Base-by-base conservation (phyloP, 2,113 vertebrate genomes). In the Perca fluviatilis region DNA sequence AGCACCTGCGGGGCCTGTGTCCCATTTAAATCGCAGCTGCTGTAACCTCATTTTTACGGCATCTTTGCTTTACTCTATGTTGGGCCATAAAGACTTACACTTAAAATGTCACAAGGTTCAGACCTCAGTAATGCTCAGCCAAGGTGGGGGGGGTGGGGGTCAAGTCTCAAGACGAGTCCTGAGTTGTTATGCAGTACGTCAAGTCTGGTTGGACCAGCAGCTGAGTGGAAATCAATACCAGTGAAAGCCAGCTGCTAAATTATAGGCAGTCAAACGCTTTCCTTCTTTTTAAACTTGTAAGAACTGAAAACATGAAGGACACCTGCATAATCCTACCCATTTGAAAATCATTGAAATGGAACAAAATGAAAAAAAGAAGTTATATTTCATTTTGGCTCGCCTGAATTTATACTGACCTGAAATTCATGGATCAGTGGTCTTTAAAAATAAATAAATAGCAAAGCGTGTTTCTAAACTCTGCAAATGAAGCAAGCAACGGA, bases 361-460 rank as follows among this genome's bases (percentile, higher is more conserved):
- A 82, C 65, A 30, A 86, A 79, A 72, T 67, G 83, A 69, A 54
- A 65, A 70, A n/a, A 27, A 27, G 27, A 83, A 82, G 83, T 64
- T 40, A 33, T 27, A 58, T 85, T 84, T 77, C 70, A 73, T 46
- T 83, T 81, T 56, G 21, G 56, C 51, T n/a, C 18, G 56, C 21
- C 53, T 68, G 30, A 27, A 33, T 54, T 43, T 40, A 60, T 33
- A 9, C 69, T 8, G 5, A 36, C 30, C 58, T 12, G 33, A 60
- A 27, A 69, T 46, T 8, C 21, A 43, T 18, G 61, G 72, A 58
- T 50, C 25, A 7, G 19, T 49, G 36, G 33, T 71, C 25, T 53
- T 53, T 6, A 6, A 51, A 27, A 51, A 25, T n/a, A 23, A 30
- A 50, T 6, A 18, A 43, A 80, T 12, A 27, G 15, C 14, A 57